Base-by-base conservation (phyloP, 2,888 invertebrate genomes). In the Chelonus formosanus region DNA sequence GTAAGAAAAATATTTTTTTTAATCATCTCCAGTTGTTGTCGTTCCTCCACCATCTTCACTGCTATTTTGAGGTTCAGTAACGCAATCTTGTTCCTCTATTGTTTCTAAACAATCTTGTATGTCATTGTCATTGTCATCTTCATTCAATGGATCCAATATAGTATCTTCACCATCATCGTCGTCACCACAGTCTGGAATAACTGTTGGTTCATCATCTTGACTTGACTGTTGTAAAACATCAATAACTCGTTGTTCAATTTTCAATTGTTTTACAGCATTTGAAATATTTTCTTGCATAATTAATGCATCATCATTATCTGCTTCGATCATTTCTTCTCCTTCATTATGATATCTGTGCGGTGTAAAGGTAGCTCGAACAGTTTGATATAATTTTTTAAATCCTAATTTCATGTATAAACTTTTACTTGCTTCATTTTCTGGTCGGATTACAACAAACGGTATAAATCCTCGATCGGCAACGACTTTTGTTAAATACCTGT, bases 401-500 rank as follows among this genome's bases (percentile, higher is more conserved):
- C 94, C 93, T 78, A 94, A 88, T 84, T 94, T 94, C 75, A 88
- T 90, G 85, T 94, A 94, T 64, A 94, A 88, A 77, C 91, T 91
- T 80, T 92, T 91, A 73, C 94, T 94, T 71, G 94, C 94, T 84
- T 93, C 92, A 84, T 94, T 94, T 85, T 94, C 93, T 69, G 94
- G 94, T 83, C 91, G 88, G 86, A 94, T 94, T 77, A 94, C 93
- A 73, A 94, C 94, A 85, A 93, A 94, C 67, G 94, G 94, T 78
- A 90, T 89, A 85, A 94, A 94, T 71, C 94, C 92, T 63, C 91
- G 88, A 62, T 90, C 89, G 52, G 89, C 88, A 55, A 91, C 90
- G 59, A 84, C 80, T 75, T 85, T 86, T 48, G 86, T 86, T 76
- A 87, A 80, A 79, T 85, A 84, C 78, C 83, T 82, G 70, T 60